phyloP scores from a whole-genome alignment of 2,797 vertebrate genomes.

The Phylloscopus collybita region DNA sequence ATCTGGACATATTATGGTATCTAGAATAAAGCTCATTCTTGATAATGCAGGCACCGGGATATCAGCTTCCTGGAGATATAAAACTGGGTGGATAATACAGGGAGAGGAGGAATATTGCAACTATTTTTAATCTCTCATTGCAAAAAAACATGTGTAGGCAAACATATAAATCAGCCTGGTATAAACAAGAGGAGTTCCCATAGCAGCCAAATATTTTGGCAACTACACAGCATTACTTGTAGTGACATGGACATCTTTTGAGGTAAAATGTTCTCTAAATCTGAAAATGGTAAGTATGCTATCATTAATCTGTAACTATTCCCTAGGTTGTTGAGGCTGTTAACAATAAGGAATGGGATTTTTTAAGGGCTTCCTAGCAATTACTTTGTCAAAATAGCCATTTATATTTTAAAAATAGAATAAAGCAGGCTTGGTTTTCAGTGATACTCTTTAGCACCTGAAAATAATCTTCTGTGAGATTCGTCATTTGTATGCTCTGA shows the following conservation, averaged over 20 bases:
- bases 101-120: not conserved
- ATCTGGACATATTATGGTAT: not conserved
- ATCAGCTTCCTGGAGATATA: not conserved
- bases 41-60: not conserved
- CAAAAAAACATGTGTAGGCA: conserved; percentile 38
- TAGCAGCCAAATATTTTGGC: conserved; percentile 56
- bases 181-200: conserved; percentile 51
- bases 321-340: not conserved
- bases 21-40: not conserved
- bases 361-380: not conserved
- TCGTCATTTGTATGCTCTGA: not conserved
- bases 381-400: not conserved
- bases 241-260: not conserved
- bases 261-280: conserved; percentile 22
- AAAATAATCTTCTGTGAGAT: not conserved
- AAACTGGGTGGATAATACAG: not conserved
- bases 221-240: not conserved
- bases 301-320: not conserved
- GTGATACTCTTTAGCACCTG: not conserved
- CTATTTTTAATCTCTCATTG: conserved; percentile 46
- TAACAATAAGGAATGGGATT: not conserved
- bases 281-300: not conserved
- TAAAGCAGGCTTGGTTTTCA: not conserved
- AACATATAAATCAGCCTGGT: conserved; percentile 13
- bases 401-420: not conserved